A percentile compares a stretch with the other conserved stretches of the same genome.
Conservation (phyloP, 2,113 vertebrate species). For the Neofelis nebulosa region DNA sequence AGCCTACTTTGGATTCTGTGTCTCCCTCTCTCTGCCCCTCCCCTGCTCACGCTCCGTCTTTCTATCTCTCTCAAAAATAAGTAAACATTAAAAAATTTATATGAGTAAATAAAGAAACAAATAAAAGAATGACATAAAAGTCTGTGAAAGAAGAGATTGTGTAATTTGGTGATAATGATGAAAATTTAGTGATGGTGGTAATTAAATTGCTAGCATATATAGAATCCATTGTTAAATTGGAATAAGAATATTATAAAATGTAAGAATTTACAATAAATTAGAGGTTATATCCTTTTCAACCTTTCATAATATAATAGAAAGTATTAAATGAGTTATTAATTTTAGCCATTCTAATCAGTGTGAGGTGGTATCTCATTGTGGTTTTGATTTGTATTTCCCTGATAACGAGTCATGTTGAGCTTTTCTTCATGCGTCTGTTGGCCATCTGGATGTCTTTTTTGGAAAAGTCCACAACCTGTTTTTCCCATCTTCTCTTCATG, state of each 20-base stretch:
- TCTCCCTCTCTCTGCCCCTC: neutral
- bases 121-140: neutral
- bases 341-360: too few relatives aligned
- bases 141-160: neutral
- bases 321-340: neutral
- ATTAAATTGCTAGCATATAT: neutral
- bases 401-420: too few relatives aligned
- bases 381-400: too few relatives aligned
- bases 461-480: neutral
- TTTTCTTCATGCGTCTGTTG: too few relatives aligned
- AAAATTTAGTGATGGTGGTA: neutral
- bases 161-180: neutral
- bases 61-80: too few relatives aligned
- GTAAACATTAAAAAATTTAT: too few relatives aligned
- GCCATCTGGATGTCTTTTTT: too few relatives aligned
- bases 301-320: neutral
- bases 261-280: constrained; percentile 9
- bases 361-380: too few relatives aligned
- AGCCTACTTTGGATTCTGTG: neutral
- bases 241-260: constrained; percentile 16
- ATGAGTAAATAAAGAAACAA: too few relatives aligned
- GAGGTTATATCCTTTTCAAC: constrained; percentile 7
- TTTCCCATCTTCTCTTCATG: neutral
- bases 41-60: too few relatives aligned
- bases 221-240: neutral